phyloP scores from a whole-genome alignment of 2,797 vertebrate genomes.

The Phoeniculus purpureus region DNA sequence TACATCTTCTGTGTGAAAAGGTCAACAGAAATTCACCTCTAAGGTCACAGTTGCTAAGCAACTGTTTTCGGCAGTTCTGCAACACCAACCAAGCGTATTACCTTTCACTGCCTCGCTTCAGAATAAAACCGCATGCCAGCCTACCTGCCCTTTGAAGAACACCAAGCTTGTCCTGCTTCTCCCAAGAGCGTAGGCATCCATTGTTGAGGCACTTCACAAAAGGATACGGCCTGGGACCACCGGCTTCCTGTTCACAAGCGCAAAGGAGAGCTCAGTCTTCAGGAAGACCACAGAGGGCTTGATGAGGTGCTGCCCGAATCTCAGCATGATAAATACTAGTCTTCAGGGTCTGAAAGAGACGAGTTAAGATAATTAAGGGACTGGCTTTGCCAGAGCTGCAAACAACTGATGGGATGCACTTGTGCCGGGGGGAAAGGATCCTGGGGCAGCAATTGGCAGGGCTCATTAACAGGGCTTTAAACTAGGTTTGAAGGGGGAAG shows the following conservation, averaged over 20 bases:
- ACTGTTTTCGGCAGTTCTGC: slow-evolving; percentile 76
- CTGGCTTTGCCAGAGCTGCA: not conserved
- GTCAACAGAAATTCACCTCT: slow-evolving; percentile 77
- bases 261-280: slow-evolving; percentile 86
- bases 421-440: too few species aligned
- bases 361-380: not conserved
- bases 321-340: slow-evolving; percentile 34
- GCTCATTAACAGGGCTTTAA: too few species aligned
- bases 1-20: slow-evolving; percentile 70
- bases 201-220: not conserved
- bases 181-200: not conserved
- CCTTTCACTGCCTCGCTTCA: slow-evolving; percentile 61
- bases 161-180: not conserved
- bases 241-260: slow-evolving; percentile 88
- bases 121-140: slow-evolving; percentile 53
- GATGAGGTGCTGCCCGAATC: slow-evolving; percentile 88
- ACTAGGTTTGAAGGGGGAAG: too few species aligned
- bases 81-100: slow-evolving; percentile 72
- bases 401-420: too few species aligned
- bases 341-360: slow-evolving; percentile 51
- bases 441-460: too few species aligned
- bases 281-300: slow-evolving; percentile 86
- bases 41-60: slow-evolving; percentile 87
- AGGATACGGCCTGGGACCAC: slow-evolving; percentile 92
- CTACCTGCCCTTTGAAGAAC: slow-evolving; percentile 72